These are phyloP conservation scores for Microtus montanus DNA, from an alignment of 2,113 vertebrate genomes.

Conservation along the genomic window DNA sequence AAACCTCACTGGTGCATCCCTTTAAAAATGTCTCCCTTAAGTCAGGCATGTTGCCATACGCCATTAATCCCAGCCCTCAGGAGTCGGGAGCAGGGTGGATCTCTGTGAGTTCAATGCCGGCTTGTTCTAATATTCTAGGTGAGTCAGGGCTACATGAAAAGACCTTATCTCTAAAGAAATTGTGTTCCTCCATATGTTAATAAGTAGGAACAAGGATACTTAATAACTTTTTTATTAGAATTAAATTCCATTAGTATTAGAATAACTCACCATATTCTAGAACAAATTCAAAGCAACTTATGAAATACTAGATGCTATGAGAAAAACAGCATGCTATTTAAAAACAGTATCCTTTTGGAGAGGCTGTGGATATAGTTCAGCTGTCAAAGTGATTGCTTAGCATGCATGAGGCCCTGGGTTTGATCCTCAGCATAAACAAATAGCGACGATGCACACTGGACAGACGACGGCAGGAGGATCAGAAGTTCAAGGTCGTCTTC, in stretches of 20 bases:
- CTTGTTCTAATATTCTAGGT: background rate
- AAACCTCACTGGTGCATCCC: background rate
- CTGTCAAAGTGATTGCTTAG: background rate
- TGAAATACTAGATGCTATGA: background rate
- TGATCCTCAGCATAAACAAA: background rate
- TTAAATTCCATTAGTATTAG: background rate
- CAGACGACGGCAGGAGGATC: background rate
- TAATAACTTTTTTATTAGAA: background rate
- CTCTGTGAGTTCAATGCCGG: background rate
- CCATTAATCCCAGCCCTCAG: background rate
- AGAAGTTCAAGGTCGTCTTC: background rate
- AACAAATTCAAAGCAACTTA: background rate
- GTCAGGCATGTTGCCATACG: background rate
- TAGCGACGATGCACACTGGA: no score
- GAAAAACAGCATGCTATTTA: background rate
- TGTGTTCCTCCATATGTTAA: background rate
- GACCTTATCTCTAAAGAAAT: background rate
- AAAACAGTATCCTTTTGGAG: background rate
- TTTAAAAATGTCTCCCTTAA: background rate
- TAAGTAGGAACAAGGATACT: background rate
- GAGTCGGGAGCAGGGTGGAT: background rate
- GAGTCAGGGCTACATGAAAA: background rate
- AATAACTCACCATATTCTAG: slow-evolving; percentile 11
- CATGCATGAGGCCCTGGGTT: background rate
- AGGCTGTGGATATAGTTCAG: background rate